Conservation (phyloP, 2,888 invertebrate genomes). For the Ischnura elegans region DNA sequence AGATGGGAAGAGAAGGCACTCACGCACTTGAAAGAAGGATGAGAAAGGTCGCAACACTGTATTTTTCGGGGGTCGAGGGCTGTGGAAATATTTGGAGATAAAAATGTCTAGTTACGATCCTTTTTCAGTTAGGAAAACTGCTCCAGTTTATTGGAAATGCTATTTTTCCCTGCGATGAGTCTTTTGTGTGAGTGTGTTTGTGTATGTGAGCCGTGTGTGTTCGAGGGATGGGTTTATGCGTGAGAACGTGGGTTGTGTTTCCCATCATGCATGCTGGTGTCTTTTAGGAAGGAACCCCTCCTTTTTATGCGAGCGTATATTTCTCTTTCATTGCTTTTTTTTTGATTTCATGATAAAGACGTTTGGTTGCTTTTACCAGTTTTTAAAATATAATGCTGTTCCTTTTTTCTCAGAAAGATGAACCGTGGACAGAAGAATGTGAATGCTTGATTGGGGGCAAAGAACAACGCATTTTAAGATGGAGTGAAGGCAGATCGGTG, state of each 20-base stretch:
- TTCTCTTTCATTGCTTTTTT: neutral
- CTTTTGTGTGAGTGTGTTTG: no score
- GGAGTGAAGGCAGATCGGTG: neutral
- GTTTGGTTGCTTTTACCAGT: slow-evolving; percentile 48
- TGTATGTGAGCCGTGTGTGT: neutral
- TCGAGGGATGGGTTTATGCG: no score
- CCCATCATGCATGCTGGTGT: no score
- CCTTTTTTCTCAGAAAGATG: slow-evolving; percentile 13
- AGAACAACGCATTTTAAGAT: slow-evolving; percentile 8
- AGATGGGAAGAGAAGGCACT: neutral
- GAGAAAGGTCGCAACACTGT: neutral
- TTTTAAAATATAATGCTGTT: slow-evolving; percentile 57
- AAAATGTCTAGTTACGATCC: slow-evolving; percentile 59
- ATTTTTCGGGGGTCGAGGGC: slow-evolving; percentile 51
- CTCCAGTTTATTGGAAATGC: slow-evolving; percentile 53
- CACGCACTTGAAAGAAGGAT: neutral
- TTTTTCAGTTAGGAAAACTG: slow-evolving; percentile 55
- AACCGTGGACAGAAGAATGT: neutral
- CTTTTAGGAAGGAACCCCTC: neutral
- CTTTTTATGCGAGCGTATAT: slow-evolving; percentile 3
- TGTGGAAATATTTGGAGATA: slow-evolving; percentile 64
- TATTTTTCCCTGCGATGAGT: slow-evolving; percentile 43
- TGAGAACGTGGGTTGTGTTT: neutral
- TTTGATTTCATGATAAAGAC: slow-evolving; percentile 9
- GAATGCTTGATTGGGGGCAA: slow-evolving; percentile 49